Conservation (phyloP, 92 coral and sea anemone species). For the Porites lobata region DNA sequence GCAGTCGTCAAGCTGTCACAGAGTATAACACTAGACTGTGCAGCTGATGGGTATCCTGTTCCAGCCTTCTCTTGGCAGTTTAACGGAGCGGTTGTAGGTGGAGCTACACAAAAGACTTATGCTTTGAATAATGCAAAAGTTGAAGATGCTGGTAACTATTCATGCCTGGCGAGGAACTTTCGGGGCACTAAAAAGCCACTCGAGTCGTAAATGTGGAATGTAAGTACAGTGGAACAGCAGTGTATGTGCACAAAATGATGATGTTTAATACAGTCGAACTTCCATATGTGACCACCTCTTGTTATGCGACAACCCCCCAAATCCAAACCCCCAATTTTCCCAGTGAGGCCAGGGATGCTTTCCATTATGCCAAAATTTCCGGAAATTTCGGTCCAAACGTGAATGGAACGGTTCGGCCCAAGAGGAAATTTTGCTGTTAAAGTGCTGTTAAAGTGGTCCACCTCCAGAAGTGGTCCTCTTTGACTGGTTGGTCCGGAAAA, state of each 20-base stretch:
- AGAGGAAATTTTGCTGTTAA: too few species aligned
- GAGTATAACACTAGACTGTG: constrained; percentile 54
- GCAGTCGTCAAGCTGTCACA: constrained; percentile 6
- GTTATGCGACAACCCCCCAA: too few species aligned
- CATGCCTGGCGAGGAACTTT: constrained; percentile 79
- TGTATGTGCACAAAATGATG: background rate
- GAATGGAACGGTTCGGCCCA: too few species aligned
- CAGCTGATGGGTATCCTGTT: constrained; percentile 75
- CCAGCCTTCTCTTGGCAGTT: constrained; percentile 71
- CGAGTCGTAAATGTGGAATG: constrained; percentile 61
- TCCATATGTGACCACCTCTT: too few species aligned
- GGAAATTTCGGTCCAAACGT: too few species aligned
- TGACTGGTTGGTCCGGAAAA: too few species aligned
- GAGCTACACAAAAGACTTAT: background rate
- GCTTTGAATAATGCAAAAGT: constrained; percentile 8
- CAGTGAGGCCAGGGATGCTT: too few species aligned
- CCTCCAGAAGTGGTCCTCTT: too few species aligned
- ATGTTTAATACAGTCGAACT: too few species aligned
- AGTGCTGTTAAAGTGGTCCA: too few species aligned
- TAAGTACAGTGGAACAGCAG: constrained; percentile 44
- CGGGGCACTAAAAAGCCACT: constrained; percentile 54
- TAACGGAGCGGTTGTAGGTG: constrained; percentile 28
- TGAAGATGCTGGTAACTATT: constrained; percentile 76
- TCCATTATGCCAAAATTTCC: too few species aligned
- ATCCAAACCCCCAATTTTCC: too few species aligned